phyloP scores from a whole-genome alignment of 2,888 invertebrate genomes.

The Metallyticus violacea region DNA sequence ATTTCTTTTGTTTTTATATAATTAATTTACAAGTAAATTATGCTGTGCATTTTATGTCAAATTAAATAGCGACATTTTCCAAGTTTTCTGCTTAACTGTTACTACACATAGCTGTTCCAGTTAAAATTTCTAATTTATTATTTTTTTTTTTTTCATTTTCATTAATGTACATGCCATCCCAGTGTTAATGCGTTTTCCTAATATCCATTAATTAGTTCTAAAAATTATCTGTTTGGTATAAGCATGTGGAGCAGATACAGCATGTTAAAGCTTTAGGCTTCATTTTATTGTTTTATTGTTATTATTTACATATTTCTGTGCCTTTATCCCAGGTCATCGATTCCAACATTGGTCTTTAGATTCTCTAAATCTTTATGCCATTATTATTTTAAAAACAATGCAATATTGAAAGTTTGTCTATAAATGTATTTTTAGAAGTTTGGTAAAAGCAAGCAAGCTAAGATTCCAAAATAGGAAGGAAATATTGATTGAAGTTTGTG shows the following conservation, averaged over 20 bases:
- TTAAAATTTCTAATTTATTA: not conserved
- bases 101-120: not conserved
- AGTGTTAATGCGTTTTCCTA: not conserved
- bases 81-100: not conserved
- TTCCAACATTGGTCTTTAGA: too few relatives aligned
- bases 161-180: not conserved
- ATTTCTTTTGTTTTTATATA: not conserved
- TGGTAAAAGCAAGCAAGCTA: too few relatives aligned
- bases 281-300: not conserved
- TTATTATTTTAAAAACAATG: too few relatives aligned
- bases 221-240: not conserved
- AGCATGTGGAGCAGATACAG: not conserved
- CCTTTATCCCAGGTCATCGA: not conserved
- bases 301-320: not conserved
- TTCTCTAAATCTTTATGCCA: too few relatives aligned
- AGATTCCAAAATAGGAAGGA: too few relatives aligned
- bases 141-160: not conserved
- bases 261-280: not conserved
- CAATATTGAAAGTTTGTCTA: too few relatives aligned
- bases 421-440: too few relatives aligned
- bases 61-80: too few relatives aligned
- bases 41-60: too few relatives aligned
- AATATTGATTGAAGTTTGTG: too few relatives aligned
- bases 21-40: not conserved
- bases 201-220: not conserved